A percentile compares a stretch with the other conserved stretches of the same genome.
phyloP scores from a whole-genome alignment of 2,113 vertebrate species.

The Solea solea region DNA sequence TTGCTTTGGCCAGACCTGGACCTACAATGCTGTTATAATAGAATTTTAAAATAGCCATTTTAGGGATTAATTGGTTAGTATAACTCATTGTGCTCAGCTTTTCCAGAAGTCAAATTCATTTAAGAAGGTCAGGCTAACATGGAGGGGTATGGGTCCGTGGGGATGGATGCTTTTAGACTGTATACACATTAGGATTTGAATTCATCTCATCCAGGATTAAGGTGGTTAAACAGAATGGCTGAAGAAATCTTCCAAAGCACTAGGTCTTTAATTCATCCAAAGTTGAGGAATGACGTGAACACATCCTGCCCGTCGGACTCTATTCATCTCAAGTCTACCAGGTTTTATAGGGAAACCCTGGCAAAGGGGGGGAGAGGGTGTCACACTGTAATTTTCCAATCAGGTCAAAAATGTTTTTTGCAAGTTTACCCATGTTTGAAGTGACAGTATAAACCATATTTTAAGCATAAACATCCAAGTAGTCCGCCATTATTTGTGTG shows the following conservation, averaged over 20 bases:
- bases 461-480: too few relatives aligned
- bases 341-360: constrained; percentile 5
- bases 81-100: constrained; percentile 28
- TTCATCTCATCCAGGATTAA: constrained; percentile 5
- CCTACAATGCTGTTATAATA: constrained; percentile 34
- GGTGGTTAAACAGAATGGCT: constrained; percentile 1
- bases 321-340: not conserved
- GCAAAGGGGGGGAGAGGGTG: not conserved
- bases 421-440: constrained; percentile 54
- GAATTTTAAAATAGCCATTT: constrained; percentile 54
- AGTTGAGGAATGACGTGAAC: not conserved
- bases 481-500: too few relatives aligned
- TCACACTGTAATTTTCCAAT: constrained; percentile 39
- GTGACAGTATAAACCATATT: not conserved
- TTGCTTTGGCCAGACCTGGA: constrained; percentile 41
- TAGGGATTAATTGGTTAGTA: constrained; percentile 47
- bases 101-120: constrained; percentile 45
- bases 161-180: constrained; percentile 40
- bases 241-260: constrained; percentile 10
- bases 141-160: constrained; percentile 11
- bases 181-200: constrained; percentile 30
- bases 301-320: constrained; percentile 3
- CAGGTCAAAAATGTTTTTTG: too few relatives aligned
- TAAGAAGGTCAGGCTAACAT: constrained; percentile 56
- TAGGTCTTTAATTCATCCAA: not conserved